Evolutionary conservation across 2,113 vertebrate species (phyloP), one percentile per base, ranked within the genome.

Genomic region (Spermophilus dauricus): DNA sequence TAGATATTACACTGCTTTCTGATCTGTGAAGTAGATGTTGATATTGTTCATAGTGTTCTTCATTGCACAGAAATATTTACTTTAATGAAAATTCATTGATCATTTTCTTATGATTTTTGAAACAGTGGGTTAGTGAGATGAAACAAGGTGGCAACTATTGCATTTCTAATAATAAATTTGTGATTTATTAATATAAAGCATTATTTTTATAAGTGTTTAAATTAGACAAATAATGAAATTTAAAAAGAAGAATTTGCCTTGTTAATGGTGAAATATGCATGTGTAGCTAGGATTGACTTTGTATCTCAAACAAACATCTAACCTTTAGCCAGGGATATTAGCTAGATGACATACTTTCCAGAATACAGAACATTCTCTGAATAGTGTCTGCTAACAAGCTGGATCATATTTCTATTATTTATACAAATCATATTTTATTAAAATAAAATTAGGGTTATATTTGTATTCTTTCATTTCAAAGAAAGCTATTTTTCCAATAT

Each of bases 401-500:
- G 3, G 2, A 10, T 75, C 30, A 48, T 56, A 5, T 69, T 92
- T 94, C 51, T 94, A 45, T 96, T 76, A 70, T 92, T 75, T 94
- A 73, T 9, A 30, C 7, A 85, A 48, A 70, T 91, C 45, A 61
- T 2, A 81, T 86, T 93, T 93, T 78, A 72, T 87, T 95, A 76
- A 61, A 70, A 84, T 87, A 28, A 94, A 56, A 80, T 89, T 92
- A 20, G 7, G 53, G 58, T 34, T 9, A 87, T 61, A 4, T 84
- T 80, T 53, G 1, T 26, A 34, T 85, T 85, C 16, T 92, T 91
- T 81, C 42, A 34, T 92, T 86, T 69, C 17, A 69, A 78, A 78
- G 1, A 14, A 83, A 86, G 34, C 76, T 8, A 83, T 91, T 89
- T 96, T 76, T 95, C 22, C 37, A 94, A 7, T 86, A 80, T 91